phyloP scores from a whole-genome alignment of 2,797 vertebrate species.

The Hoplostethus mediterraneus region DNA sequence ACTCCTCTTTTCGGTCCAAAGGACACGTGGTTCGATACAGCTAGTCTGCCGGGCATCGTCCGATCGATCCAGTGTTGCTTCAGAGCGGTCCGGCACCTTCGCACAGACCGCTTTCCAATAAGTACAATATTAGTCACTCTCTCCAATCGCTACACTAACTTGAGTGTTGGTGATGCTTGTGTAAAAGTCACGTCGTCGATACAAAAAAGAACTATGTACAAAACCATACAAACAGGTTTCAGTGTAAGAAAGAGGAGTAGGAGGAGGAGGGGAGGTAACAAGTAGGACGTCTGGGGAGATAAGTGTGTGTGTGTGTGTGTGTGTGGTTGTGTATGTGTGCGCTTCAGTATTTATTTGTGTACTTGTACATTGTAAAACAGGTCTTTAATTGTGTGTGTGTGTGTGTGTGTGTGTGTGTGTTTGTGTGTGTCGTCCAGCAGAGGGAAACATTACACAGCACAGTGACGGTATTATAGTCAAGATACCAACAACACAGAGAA shows the following conservation, averaged over 20 bases:
- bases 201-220: constrained; percentile 79
- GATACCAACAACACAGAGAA: constrained; percentile 25
- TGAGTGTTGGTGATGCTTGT: constrained; percentile 51
- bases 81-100: constrained; percentile 41
- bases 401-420: constrained; percentile 33
- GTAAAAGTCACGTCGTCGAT: constrained; percentile 71
- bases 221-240: constrained; percentile 72
- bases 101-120: constrained; percentile 29
- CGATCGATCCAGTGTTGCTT: constrained; percentile 18
- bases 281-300: background rate
- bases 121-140: constrained; percentile 9
- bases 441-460: constrained; percentile 73
- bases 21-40: constrained; percentile 4
- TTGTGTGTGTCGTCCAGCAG: constrained; percentile 67
- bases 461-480: constrained; percentile 50
- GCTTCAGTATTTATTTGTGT: constrained; percentile 7
- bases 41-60: constrained; percentile 16
- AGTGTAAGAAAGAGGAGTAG: constrained; percentile 54
- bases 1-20: constrained; percentile 6
- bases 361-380: constrained; percentile 36
- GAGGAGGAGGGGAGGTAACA: constrained; percentile 6
- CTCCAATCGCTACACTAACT: constrained; percentile 10
- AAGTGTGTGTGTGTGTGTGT: constrained; percentile 44
- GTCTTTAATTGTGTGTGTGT: constrained; percentile 23
- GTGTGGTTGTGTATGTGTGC: constrained; percentile 40